Evolutionary conservation across 2,797 vertebrate genomes (phyloP).

Genomic region (Rhincodon typus): DNA sequence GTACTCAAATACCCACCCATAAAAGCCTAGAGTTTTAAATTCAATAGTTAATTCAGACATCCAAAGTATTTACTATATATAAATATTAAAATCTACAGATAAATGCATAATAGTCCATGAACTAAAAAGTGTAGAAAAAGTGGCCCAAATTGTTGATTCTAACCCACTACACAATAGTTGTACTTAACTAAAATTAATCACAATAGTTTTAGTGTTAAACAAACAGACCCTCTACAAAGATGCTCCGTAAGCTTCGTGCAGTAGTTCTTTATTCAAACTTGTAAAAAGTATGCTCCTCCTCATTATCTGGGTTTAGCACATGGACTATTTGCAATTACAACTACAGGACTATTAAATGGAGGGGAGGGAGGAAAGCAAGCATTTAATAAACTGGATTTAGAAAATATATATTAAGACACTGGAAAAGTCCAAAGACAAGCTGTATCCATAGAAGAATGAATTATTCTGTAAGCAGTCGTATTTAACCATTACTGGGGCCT

Average conservation of each 20-base stretch:
- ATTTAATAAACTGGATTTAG: constrained; percentile 89
- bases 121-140: constrained; percentile 74
- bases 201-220: not conserved
- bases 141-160: not conserved
- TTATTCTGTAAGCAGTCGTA: constrained; percentile 84
- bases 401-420: constrained; percentile 84
- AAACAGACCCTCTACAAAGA: not conserved
- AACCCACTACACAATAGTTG: not conserved
- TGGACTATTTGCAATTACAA: constrained; percentile 91
- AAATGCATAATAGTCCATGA: constrained; percentile 73
- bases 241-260: not conserved
- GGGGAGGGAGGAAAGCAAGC: constrained; percentile 79
- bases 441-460: constrained; percentile 98
- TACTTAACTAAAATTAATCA: not conserved
- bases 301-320: constrained; percentile 85
- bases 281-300: not conserved
- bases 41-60: constrained; percentile 44
- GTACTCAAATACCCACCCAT: constrained; percentile 64
- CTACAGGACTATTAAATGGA: constrained; percentile 89
- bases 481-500: constrained; percentile 98
- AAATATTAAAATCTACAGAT: constrained; percentile 50
- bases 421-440: constrained; percentile 97
- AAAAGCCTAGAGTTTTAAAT: constrained; percentile 61
- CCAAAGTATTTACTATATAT: constrained; percentile 41
- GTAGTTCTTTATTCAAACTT: not conserved